Evolutionary conservation across 2,888 invertebrate species (phyloP), one percentile per base, ranked within the genome.

Genomic region (Hoplodrina blanda): DNA sequence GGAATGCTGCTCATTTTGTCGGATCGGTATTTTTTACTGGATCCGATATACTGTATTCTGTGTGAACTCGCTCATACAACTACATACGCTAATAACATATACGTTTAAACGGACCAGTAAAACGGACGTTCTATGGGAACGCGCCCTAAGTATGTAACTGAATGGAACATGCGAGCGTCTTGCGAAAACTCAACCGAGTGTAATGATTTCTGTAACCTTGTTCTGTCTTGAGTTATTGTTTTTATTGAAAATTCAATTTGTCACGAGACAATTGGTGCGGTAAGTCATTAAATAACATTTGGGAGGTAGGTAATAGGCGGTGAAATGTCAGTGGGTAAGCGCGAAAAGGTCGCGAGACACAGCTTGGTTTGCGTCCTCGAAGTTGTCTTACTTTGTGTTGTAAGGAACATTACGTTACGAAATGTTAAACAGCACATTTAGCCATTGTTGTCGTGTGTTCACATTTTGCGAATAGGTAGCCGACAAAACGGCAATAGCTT

Each of bases 261-360:
- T 77, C 73, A 74, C 71, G 69, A 76, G 69, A 76, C 76, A 80
- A 73, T 80, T 81, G 76, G 78, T 80, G 76, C 76, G 67, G 66
- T 73, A 80, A 75, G 64, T 76, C 69, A 78, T 83, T 85, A 82
- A 79, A 81, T 77, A 78, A 81, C 73, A 80, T 82, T 80, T 82
- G 55, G 76, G 50, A 65, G 76, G 65, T 54, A 65, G 76, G 65
- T 54, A 75, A 73, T 76, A 71, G 50, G 59, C 56, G 69, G 84
- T 82, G 82, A 89, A 89, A 89, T 90, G 86, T 83, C 88, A 88
- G 75, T 67, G 64, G 69, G 62, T 69, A 62, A 69, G 65, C 67
- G 74, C 56, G 64, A 62, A 88, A 87, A 89, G 90, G 89, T 88
- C 79, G 69, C 73, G 62, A 67, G 82, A 73, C 71, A 67, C 67